Conservation (phyloP, 2,888 invertebrate species). For the Drosophila neotestacea region DNA sequence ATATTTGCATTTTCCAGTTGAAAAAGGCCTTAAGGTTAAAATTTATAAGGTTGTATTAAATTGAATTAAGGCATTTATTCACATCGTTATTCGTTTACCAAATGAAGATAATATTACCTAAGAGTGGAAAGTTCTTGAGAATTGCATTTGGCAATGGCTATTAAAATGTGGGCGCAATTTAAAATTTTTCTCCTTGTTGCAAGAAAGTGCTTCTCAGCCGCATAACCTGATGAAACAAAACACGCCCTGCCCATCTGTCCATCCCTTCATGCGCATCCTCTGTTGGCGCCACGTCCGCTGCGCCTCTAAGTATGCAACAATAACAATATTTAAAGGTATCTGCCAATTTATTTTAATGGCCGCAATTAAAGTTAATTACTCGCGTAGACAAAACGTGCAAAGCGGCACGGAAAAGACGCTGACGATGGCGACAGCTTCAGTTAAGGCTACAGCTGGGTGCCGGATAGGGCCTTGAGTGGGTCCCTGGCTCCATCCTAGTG, state of each 20-base stretch:
- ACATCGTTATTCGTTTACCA: no score
- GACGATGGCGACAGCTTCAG: conserved; percentile 39
- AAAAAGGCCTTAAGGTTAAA: no score
- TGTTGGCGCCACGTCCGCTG: conserved; percentile 44
- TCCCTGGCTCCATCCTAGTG: conserved; percentile 1
- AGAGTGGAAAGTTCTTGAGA: background rate
- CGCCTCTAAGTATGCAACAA: conserved; percentile 77
- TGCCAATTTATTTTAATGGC: conserved; percentile 85
- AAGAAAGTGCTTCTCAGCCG: conserved; percentile 15
- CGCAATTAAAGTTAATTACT: conserved; percentile 84
- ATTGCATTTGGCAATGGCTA: conserved; percentile 6
- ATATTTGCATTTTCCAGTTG: no score
- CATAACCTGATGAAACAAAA: conserved; percentile 27
- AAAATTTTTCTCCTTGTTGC: conserved; percentile 14
- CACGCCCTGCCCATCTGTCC: conserved; percentile 20
- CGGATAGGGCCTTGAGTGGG: conserved; percentile 18
- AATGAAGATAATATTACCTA: background rate
- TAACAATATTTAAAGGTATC: conserved; percentile 84
- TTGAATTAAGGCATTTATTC: background rate
- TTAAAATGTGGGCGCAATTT: conserved; percentile 9
- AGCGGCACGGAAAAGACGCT: conserved; percentile 46
- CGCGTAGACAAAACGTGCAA: conserved; percentile 83
- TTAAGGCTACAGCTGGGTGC: conserved; percentile 31
- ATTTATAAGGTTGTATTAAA: no score
- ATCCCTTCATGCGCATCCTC: conserved; percentile 12